phyloP scores from a whole-genome alignment of 1,140 invertebrate species.

The Magallana gigas region DNA sequence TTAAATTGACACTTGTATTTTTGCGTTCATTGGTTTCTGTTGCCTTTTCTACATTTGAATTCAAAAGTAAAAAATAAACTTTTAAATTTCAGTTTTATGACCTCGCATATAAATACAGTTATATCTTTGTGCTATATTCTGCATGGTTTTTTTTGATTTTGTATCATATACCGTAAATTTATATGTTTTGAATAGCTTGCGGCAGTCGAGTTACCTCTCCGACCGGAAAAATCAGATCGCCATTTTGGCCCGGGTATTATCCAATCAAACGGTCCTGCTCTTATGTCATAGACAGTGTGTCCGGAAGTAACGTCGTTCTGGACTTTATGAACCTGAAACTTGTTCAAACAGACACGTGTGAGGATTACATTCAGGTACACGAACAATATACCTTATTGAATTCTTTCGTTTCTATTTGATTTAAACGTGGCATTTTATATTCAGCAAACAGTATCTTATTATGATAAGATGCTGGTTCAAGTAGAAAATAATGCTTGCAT shows the following conservation, averaged over 20 bases:
- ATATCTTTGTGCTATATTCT: neutral
- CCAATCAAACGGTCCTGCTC: constrained; percentile 23
- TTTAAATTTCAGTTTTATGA: no score
- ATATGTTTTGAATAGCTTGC: neutral
- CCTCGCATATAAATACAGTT: neutral
- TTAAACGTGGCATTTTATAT: no score
- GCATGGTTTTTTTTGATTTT: neutral
- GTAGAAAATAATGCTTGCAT: no score
- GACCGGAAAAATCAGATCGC: constrained; percentile 15
- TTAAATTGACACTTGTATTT: no score
- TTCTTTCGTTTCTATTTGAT: no score
- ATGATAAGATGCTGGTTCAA: no score
- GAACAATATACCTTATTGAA: neutral
- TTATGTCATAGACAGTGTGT: neutral
- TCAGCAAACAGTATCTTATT: no score
- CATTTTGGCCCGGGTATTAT: constrained; percentile 32
- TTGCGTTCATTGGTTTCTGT: no score
- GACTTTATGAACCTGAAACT: constrained; percentile 24
- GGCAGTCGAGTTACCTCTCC: neutral
- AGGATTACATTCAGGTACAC: constrained; percentile 22
- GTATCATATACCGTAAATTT: neutral
- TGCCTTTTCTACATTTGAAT: no score
- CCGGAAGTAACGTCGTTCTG: constrained; percentile 19
- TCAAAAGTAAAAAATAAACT: no score
- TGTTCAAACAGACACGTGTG: neutral